Conservation (phyloP, 2,113 vertebrate species). For the Atlantisia rogersi region DNA sequence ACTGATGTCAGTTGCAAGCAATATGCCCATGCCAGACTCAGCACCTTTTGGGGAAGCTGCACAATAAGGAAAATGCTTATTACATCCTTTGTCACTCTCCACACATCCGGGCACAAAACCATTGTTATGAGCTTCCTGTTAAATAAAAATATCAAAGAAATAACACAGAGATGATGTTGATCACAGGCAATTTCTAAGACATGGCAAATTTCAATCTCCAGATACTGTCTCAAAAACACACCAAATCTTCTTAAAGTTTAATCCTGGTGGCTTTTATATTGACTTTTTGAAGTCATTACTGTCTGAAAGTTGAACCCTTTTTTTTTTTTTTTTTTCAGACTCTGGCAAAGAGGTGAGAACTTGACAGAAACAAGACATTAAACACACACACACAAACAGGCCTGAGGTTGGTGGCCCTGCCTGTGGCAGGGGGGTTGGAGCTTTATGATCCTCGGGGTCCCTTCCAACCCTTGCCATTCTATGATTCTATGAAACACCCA, state of each 20-base stretch:
- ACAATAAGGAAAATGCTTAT: not conserved
- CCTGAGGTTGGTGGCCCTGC: too few species aligned
- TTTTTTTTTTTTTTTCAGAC: not conserved
- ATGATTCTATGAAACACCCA: not conserved
- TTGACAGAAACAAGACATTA: not conserved
- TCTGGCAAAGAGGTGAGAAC: not conserved
- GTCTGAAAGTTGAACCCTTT: not conserved
- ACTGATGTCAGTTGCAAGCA: conserved; percentile 6
- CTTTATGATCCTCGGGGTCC: too few species aligned
- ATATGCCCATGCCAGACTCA: not conserved
- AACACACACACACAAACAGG: not conserved
- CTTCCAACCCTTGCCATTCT: too few species aligned
- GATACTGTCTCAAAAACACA: not conserved
- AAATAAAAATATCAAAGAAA: not conserved
- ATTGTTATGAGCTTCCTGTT: not conserved
- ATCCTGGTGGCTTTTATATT: not conserved
- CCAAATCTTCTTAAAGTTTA: not conserved
- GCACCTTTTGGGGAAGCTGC: not conserved
- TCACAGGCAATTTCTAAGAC: not conserved
- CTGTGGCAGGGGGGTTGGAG: too few species aligned
- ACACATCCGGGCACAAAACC: not conserved
- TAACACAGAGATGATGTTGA: not conserved
- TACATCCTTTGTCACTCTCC: not conserved
- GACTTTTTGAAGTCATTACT: not conserved
- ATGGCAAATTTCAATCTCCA: not conserved